These are phyloP conservation scores for Porites australiensis DNA, from an alignment of 64 coral and sea anemone genomes.

Conservation along the genomic window DNA sequence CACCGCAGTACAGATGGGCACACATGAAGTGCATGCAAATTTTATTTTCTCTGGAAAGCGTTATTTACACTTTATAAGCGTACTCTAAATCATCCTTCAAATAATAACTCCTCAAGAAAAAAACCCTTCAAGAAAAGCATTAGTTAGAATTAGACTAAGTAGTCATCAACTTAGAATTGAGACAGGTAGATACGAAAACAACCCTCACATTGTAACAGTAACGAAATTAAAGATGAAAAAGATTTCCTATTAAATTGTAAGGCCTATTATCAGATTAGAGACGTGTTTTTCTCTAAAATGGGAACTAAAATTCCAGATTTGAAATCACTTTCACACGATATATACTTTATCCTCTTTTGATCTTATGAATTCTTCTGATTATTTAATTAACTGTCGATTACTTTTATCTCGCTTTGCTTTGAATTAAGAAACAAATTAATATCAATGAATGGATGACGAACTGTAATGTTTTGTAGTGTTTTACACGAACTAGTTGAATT, in stretches of 20 bases:
- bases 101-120: no score
- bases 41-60: no score
- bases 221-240: neutral
- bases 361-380: no score
- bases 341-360: neutral
- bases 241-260: neutral
- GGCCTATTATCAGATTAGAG: neutral
- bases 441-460: no score
- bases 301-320: neutral
- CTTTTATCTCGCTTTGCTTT: neutral
- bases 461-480: neutral
- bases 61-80: neutral
- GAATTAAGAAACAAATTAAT: no score
- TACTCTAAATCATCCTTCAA: neutral
- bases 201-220: neutral
- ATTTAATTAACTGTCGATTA: no score
- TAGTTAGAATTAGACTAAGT: no score
- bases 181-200: neutral
- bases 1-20: no score
- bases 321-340: neutral
- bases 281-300: neutral
- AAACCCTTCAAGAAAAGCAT: no score
- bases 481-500: neutral
- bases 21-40: no score
- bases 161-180: no score